Percentiles rank a stretch among this genome's conserved stretches.
These are phyloP conservation scores for Embiotoca jacksoni DNA, from an alignment of 2,113 vertebrate species.

Conservation along the genomic window DNA sequence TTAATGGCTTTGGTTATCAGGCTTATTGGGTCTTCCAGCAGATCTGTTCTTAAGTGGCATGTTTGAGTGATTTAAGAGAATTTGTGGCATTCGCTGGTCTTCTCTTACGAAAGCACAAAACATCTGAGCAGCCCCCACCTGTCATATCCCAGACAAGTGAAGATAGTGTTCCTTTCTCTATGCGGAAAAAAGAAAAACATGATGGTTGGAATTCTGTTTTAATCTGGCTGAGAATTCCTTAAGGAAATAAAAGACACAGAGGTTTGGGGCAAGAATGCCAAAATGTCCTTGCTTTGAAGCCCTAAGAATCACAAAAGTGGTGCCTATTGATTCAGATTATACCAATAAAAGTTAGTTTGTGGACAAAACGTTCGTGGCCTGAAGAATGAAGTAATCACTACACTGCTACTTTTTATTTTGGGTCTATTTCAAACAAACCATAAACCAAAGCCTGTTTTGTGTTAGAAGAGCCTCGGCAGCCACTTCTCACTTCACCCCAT, in stretches of 20 bases:
- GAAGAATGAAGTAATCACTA: neutral
- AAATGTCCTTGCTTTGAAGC: too few relatives aligned
- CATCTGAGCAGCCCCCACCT: neutral
- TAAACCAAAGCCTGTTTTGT: neutral
- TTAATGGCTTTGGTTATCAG: constrained; percentile 14
- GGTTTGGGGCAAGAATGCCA: too few relatives aligned
- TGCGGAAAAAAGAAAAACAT: neutral
- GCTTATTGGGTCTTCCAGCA: constrained; percentile 4
- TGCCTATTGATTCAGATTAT: too few relatives aligned
- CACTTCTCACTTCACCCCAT: neutral
- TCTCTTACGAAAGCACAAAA: neutral
- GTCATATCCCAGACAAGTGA: neutral
- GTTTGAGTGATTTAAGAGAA: constrained; percentile 12
- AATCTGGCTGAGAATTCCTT: neutral
- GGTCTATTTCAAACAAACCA: too few relatives aligned
- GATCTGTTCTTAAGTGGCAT: constrained; percentile 14
- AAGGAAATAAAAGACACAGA: too few relatives aligned
- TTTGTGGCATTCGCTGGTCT: neutral
- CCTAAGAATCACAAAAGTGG: too few relatives aligned
- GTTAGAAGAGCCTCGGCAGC: neutral
- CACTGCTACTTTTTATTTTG: neutral
- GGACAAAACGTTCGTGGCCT: neutral
- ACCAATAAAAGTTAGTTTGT: neutral
- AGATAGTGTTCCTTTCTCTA: neutral
- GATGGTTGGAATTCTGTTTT: too few relatives aligned